Evolutionary conservation across 2,797 vertebrate genomes (phyloP).

Genomic region (Sebastes ruberrimus): DNA sequence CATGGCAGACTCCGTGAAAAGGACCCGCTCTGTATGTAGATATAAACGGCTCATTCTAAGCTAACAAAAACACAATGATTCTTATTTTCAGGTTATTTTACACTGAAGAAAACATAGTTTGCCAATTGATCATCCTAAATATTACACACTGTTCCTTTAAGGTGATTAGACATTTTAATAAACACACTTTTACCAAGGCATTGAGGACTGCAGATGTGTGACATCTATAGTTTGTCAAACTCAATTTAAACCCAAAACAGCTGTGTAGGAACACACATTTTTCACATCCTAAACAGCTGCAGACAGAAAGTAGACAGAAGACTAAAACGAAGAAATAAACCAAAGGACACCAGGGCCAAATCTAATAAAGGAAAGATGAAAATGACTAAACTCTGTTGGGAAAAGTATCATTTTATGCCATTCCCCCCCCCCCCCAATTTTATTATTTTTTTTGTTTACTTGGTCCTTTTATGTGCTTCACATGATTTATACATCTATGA

Average conservation of each 20-base stretch:
- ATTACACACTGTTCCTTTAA: not conserved
- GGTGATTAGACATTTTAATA: not conserved
- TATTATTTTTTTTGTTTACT: not conserved
- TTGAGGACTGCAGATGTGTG: not conserved
- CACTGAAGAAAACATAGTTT: no score
- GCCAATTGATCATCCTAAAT: no score
- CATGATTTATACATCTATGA: constrained; percentile 2
- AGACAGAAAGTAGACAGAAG: not conserved
- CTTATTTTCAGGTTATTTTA: no score
- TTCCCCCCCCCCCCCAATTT: not conserved
- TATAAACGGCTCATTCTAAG: no score
- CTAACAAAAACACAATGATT: no score
- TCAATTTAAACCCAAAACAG: constrained; percentile 3
- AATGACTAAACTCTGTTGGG: constrained; percentile 1
- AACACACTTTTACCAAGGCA: not conserved
- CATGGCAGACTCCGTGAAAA: no score
- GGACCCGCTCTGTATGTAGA: no score
- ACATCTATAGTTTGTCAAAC: constrained; percentile 24
- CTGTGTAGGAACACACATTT: constrained; percentile 5
- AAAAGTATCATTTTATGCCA: not conserved
- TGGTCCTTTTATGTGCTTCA: constrained; percentile 9
- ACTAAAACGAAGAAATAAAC: not conserved
- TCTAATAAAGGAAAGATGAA: constrained; percentile 12
- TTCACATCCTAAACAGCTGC: constrained; percentile 7
- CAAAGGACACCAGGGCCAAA: constrained; percentile 22